Percentiles rank a stretch among this genome's conserved stretches.
Conservation (phyloP, 2,113 vertebrate genomes). For the Anhinga anhinga region DNA sequence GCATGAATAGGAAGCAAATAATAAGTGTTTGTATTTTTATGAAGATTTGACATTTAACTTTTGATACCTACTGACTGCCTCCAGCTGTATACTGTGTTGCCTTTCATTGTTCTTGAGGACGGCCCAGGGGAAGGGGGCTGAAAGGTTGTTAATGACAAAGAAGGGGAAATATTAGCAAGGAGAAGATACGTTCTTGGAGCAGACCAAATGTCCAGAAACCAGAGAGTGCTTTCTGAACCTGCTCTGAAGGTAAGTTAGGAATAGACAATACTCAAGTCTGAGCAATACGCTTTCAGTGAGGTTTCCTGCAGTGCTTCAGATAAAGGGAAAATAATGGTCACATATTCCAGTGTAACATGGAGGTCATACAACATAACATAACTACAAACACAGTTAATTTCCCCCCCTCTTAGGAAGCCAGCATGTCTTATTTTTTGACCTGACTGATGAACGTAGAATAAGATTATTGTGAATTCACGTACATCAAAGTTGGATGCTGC, state of each 20-base stretch:
- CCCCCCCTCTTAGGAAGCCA: not conserved
- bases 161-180: not conserved
- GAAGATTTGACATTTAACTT: slow-evolving; percentile 19
- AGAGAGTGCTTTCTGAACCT: not conserved
- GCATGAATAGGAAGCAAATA: not conserved
- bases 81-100: not conserved
- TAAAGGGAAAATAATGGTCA: not conserved
- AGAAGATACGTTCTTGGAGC: not conserved
- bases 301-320: not conserved
- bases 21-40: not conserved
- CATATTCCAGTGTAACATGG: not conserved
- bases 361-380: not conserved
- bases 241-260: not conserved
- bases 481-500: not conserved
- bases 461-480: not conserved
- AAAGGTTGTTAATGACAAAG: not conserved
- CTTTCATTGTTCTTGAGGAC: not conserved
- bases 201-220: not conserved
- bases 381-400: not conserved
- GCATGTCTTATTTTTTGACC: not conserved
- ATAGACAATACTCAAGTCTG: not conserved
- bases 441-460: not conserved
- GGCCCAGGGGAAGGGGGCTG: not conserved
- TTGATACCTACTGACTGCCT: not conserved
- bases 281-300: not conserved